Base-by-base conservation (phyloP, 2,113 vertebrate genomes). In the Numida meleagris region DNA sequence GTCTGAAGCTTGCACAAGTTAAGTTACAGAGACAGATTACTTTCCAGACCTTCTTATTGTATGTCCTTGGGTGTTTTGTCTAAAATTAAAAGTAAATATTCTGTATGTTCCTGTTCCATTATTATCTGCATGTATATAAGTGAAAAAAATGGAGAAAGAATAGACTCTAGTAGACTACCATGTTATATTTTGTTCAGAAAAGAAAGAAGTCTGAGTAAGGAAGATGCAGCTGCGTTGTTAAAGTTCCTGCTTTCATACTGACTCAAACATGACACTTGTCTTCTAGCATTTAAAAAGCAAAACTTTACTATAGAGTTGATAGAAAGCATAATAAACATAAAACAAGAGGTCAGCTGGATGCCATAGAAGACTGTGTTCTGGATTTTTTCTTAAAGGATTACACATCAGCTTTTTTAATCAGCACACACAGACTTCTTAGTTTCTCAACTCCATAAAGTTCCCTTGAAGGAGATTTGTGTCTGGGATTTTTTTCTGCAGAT, bases 21-120 rank as follows among this genome's bases (percentile, higher is more conserved):
- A 88, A 29, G 42, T 88, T 85, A 91, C 93, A 89, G 58, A 95
- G 96, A 94, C 74, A 92, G 93, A 96, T 91, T 50, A 43, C 74
- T 86, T 66, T 50, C 38, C 67, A 77, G 67, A 71, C 80, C 51
- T 87, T 89, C 58, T 94, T 85, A 51, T 71, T 89, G 83, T 51
- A 77, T 9, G 59, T 66, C 50, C 57, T 59, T 89, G 67, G 55
- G 89, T 59, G 6, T 65, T 89, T 92, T 70, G 33, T 48, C 72
- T 88, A 40, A 76, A 77, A 89, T 86, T 57, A 93, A 83, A 83
- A 77, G 24, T n/a, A 65, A 2, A 23, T 55, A 12, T 92, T 84
- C 53, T 38, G 20, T 66, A 42, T 58, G 71, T 88, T 71, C 17
- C 38, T 63, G 25, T 57, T 80, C 67, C 43, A 40, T 94, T 88